Base-by-base conservation (phyloP, 2,113 vertebrate species). In the Pedionomus torquatus region DNA sequence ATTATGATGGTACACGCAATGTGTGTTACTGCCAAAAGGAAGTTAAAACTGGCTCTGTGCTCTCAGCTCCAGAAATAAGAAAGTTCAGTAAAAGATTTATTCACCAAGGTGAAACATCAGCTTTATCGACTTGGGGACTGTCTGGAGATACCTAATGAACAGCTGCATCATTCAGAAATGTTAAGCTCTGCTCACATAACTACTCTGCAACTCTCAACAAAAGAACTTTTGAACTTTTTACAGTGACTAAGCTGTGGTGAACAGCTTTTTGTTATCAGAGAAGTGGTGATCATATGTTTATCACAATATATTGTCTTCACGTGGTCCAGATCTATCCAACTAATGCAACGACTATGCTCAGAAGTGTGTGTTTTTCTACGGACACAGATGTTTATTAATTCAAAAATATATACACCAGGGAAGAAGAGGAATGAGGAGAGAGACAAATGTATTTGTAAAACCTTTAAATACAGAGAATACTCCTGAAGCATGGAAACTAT, bases 51-150 rank as follows among this genome's bases (percentile, higher is more conserved):
- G 4, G 4, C 7, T 71, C 2, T 21, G 33, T 48, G 35, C 7
- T 78, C 4, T 23, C 17, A 65, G 12, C 4, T 70, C 17, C 33
- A 61, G 48, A 81, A 57, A 25, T 35, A 70, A 0, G 8, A 7
- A 92, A n/a, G 8, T 28, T 46, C 2, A 57, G 23, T 11, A 46
- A 46, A 44, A 39, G 10, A 43, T 11, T 41, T 52, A 2, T 7
- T 28, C 19, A 84, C 12, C 0, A 0, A 69, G 1, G 8, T 61
- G 8, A 37, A 88, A 57, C 3, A 54, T 0, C 5, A 25, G 2
- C 4, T 48, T 83, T 68, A n/a, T 28, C 23, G 39, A 2, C 44
- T 30, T 77, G 3, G 41, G 10, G 13, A 30, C 13, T 89, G 10
- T 3, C 15, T 54, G 55, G 18, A 28, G 24, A 33, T 75, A 41